A percentile compares a stretch with the other conserved stretches of the same genome.
phyloP scores from a whole-genome alignment of 1,140 invertebrate species.

The Seison nebaliae region DNA sequence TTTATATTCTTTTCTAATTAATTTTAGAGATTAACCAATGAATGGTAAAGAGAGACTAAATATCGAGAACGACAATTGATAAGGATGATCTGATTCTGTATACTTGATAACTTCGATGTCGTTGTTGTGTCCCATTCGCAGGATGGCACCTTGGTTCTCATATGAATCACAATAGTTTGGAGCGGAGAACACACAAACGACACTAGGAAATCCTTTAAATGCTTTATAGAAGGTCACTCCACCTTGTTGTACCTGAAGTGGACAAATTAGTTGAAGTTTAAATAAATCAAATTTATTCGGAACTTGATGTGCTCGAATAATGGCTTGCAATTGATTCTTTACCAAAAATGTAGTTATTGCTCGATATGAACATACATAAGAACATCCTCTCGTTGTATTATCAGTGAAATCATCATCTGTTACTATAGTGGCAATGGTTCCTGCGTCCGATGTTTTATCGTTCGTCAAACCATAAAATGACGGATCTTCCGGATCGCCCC shows the following conservation, averaged over 20 bases:
- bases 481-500: conserved; percentile 25
- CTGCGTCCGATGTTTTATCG: conserved; percentile 1
- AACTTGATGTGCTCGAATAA: conserved; percentile 81
- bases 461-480: too few species aligned
- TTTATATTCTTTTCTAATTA: too few species aligned
- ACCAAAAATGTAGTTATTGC: conserved; percentile 50
- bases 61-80: conserved; percentile 6
- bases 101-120: conserved; percentile 2
- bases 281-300: conserved; percentile 1
- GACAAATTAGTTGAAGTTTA: too few species aligned
- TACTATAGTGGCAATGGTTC: background rate
- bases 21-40: too few species aligned
- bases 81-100: conserved; percentile 5
- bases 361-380: conserved; percentile 33
- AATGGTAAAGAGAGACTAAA: conserved; percentile 8
- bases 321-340: conserved; percentile 73
- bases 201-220: too few species aligned
- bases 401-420: conserved; percentile 16
- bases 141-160: conserved; percentile 8
- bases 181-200: conserved; percentile 10
- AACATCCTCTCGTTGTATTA: conserved; percentile 31
- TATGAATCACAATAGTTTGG: conserved; percentile 12
- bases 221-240: too few species aligned
- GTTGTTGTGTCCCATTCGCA: background rate
- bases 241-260: background rate